phyloP scores from a whole-genome alignment of 2,113 vertebrate species.

The Perca fluviatilis region DNA sequence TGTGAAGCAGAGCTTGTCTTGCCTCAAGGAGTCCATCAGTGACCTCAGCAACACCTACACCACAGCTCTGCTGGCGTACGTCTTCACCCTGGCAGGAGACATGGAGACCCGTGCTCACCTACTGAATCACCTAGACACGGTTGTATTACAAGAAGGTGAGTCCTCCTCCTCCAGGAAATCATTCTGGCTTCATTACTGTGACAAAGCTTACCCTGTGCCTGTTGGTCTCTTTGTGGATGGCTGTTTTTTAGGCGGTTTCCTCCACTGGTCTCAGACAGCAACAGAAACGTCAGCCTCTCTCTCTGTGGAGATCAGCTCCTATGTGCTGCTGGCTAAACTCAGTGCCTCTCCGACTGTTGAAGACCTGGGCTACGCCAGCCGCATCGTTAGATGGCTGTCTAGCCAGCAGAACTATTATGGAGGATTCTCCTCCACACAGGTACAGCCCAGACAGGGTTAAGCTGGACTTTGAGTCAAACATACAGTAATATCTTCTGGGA shows the following conservation, averaged over 20 bases:
- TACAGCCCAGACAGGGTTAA: background rate
- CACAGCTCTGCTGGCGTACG: slow-evolving; percentile 88
- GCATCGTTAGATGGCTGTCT: slow-evolving; percentile 85
- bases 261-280: slow-evolving; percentile 72
- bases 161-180: background rate
- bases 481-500: background rate
- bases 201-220: background rate
- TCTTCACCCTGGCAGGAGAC: slow-evolving; percentile 87
- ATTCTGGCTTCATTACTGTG: background rate
- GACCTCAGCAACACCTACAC: slow-evolving; percentile 80
- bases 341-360: slow-evolving; percentile 43
- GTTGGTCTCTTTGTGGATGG: background rate
- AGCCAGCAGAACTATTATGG: slow-evolving; percentile 87
- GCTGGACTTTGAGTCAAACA: background rate
- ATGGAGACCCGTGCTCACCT: slow-evolving; percentile 68
- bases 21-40: slow-evolving; percentile 70
- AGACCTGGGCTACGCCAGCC: slow-evolving; percentile 73
- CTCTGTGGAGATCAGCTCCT: slow-evolving; percentile 86
- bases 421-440: slow-evolving; percentile 84
- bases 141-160: slow-evolving; percentile 58
- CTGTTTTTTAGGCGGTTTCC: slow-evolving; percentile 58
- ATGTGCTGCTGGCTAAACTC: slow-evolving; percentile 84
- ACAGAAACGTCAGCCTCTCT: slow-evolving; percentile 64
- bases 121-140: slow-evolving; percentile 58
- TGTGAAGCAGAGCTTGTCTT: slow-evolving; percentile 79